Percentiles rank a stretch among this genome's conserved stretches.
These are phyloP conservation scores for Ostrea edulis DNA, from an alignment of 1,140 invertebrate species.

Conservation along the genomic window DNA sequence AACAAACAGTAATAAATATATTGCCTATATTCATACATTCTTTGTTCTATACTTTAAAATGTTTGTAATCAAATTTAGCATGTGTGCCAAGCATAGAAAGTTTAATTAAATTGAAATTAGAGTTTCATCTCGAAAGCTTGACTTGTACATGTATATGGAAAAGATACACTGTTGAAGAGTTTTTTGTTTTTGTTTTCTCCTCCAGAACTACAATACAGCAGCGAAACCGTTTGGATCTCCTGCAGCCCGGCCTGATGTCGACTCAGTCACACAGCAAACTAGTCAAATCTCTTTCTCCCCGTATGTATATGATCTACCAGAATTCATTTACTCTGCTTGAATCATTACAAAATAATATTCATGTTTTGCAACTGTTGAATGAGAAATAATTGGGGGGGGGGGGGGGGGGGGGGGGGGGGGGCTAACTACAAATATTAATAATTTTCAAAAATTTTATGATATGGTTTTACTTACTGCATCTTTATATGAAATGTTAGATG, in stretches of 20 bases:
- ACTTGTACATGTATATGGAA: not conserved
- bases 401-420: too few species aligned
- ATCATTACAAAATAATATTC: not conserved
- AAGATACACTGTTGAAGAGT: not conserved
- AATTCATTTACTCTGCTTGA: not conserved
- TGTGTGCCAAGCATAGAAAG: not conserved
- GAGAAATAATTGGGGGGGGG: not conserved
- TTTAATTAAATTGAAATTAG: too few species aligned
- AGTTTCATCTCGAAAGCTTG: not conserved
- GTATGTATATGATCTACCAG: not conserved
- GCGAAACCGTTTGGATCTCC: constrained; percentile 70
- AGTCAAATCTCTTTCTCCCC: constrained; percentile 66
- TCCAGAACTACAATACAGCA: constrained; percentile 72
- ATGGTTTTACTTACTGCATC: not conserved
- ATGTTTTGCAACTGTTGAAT: not conserved
- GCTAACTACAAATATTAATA: too few species aligned
- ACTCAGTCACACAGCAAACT: constrained; percentile 65
- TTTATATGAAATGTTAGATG: not conserved
- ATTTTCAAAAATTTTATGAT: too few species aligned
- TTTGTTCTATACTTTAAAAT: not conserved
- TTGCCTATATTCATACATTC: not conserved
- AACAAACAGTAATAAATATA: too few species aligned
- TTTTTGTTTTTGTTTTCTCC: constrained; percentile 13
- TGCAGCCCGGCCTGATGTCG: constrained; percentile 52
- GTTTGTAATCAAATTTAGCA: not conserved